These are phyloP conservation scores for Rousettus madagascariensis DNA, from an alignment of 2,797 vertebrate species.

Conservation along the genomic window DNA sequence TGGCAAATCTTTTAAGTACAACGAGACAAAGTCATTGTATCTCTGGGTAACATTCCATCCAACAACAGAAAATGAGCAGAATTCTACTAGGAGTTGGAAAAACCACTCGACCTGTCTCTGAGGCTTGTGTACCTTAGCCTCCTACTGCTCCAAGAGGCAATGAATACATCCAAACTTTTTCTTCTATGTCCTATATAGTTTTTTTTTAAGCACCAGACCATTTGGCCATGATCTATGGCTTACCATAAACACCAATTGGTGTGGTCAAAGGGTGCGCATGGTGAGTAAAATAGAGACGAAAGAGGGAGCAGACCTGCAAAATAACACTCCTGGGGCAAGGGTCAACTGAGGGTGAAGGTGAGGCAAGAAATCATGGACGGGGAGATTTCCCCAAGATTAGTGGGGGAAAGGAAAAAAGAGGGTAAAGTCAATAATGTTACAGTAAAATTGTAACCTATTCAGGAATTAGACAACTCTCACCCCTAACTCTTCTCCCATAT, in stretches of 20 bases:
- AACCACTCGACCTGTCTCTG: background rate
- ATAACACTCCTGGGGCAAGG: background rate
- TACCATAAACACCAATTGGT: conserved; percentile 50
- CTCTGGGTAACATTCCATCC: background rate
- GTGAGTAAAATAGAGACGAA: background rate
- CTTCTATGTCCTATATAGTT: background rate
- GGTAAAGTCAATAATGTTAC: background rate
- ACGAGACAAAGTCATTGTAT: background rate
- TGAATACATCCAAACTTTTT: background rate
- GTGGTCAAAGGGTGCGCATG: background rate
- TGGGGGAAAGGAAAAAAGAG: accelerated
- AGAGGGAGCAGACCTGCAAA: background rate
- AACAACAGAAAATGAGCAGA: background rate
- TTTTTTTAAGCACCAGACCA: conserved; percentile 16
- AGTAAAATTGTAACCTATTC: background rate
- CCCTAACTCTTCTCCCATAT: background rate
- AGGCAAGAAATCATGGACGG: background rate
- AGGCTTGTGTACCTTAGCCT: background rate
- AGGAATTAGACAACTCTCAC: background rate
- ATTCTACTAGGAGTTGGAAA: background rate
- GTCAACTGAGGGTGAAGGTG: accelerated
- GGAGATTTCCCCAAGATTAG: background rate
- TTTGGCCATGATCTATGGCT: conserved; percentile 29
- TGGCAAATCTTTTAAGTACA: background rate
- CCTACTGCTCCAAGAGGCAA: background rate